Evolutionary conservation across 2,888 invertebrate genomes (phyloP).

Genomic region (Tetragonisca angustula): DNA sequence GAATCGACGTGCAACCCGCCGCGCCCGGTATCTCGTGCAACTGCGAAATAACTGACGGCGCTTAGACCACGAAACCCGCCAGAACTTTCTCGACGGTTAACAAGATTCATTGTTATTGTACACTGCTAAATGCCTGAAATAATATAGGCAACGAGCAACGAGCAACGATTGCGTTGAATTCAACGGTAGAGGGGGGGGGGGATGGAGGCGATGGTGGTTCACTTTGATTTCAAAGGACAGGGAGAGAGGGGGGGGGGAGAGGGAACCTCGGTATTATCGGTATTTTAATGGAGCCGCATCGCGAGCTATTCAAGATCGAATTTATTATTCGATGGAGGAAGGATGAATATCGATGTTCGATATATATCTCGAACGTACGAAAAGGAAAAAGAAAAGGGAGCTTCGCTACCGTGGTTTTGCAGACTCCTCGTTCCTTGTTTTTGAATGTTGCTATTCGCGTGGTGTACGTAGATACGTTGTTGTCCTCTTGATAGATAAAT

Average conservation of each 20-base stretch:
- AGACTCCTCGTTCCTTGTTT: not conserved
- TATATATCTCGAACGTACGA: conserved; percentile 19
- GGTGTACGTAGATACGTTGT: no score
- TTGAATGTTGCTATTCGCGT: not conserved
- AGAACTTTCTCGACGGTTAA: not conserved
- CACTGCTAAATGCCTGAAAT: conserved; percentile 14
- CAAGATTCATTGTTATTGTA: conserved; percentile 5
- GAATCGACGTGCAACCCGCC: not conserved
- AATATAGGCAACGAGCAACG: not conserved
- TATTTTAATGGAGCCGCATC: conserved; percentile 13
- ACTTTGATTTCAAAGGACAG: conserved; percentile 15
- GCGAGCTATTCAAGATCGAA: conserved; percentile 8
- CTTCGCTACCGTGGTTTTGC: not conserved
- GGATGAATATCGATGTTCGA: conserved; percentile 20
- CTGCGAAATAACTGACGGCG: not conserved
- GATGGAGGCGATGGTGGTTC: not conserved
- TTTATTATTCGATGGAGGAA: not conserved
- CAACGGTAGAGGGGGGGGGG: not conserved
- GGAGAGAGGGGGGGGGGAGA: not conserved
- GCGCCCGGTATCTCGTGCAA: not conserved
- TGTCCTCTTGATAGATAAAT: no score
- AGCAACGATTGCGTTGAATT: conserved; percentile 4
- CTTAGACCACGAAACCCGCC: not conserved
- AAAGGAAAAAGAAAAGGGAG: not conserved
- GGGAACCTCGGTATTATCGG: conserved; percentile 8